Evolutionary conservation across 2,113 vertebrate genomes (phyloP).

Genomic region (Elephas maximus): DNA sequence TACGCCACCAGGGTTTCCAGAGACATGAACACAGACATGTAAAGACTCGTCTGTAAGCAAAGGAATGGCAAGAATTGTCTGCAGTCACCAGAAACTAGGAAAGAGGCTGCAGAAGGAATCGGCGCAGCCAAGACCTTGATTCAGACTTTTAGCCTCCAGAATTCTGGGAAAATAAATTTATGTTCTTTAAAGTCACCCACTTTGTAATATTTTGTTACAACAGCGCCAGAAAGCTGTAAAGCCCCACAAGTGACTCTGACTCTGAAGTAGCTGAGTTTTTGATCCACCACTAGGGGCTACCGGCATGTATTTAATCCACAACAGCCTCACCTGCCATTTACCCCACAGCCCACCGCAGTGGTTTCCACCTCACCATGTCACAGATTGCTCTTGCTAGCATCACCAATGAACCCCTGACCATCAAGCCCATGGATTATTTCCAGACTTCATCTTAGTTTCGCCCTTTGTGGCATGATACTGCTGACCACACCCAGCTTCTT

Average conservation of each 20-base stretch:
- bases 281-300: not conserved
- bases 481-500: constrained; percentile 14
- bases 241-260: not conserved
- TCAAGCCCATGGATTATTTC: not conserved
- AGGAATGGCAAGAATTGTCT: not conserved
- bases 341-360: not conserved
- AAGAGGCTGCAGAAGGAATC: not conserved
- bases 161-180: not conserved
- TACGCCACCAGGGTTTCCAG: too few species aligned
- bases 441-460: not conserved
- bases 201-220: not conserved
- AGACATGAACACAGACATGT: not conserved
- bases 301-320: not conserved
- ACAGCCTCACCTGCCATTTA: not conserved
- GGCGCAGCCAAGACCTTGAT: not conserved
- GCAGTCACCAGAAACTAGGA: not conserved
- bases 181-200: not conserved
- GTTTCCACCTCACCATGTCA: not conserved
- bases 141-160: not conserved
- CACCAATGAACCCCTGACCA: not conserved
- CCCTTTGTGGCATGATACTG: not conserved
- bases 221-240: not conserved
- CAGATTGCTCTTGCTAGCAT: not conserved
- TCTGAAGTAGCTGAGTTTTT: not conserved
- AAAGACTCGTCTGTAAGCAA: not conserved